Base-by-base conservation (phyloP, 2,113 vertebrate species). In the Australoheros scitulus region DNA sequence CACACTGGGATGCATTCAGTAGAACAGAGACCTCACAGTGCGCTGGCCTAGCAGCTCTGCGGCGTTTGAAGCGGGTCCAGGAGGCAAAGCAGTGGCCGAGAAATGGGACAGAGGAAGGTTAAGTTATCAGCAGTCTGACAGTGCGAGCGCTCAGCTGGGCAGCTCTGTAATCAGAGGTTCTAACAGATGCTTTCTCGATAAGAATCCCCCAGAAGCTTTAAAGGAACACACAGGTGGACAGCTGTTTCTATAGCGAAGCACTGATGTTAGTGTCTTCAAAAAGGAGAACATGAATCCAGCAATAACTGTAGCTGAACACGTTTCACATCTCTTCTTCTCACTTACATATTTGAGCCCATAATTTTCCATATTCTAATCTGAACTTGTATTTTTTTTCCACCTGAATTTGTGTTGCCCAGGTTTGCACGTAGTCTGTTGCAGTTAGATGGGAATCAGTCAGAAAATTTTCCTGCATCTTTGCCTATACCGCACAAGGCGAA, bases 121-220 rank as follows among this genome's bases (percentile, higher is more conserved):
- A 86, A 93, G 91, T 93, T 94, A 93, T 95, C 92, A 88, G 84
- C 63, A 64, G 78, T 61, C 86, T 63, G 91, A 94, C 86, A 65
- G 89, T 76, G 83, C 38, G 58, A 87, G 89, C 74, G 7, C 81
- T 90, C 83, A 78, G 89, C 89, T 77, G 87, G 88, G 85, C 85
- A 63, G 84, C 78, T 80, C 83, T 88, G 83, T 88, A 90, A 93
- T 94, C 90, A 93, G 86, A 87, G 61, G 78, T 80, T 80, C 83
- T 91, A 92, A 94, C 94, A 91, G 93, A 95, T 93, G 93, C 92
- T 95, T 94, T 93, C 90, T 94, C 88, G 68, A 95, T 94, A 94
- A 93, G 87, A 91, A 77, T 80, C 80, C 78, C 77, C 83, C 81
- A 84, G 79, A 85, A 84, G 77, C 81, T 88, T 58, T n/a, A 60